phyloP scores from a whole-genome alignment of 2,797 vertebrate species.

The Eurystomus glaucurus region DNA sequence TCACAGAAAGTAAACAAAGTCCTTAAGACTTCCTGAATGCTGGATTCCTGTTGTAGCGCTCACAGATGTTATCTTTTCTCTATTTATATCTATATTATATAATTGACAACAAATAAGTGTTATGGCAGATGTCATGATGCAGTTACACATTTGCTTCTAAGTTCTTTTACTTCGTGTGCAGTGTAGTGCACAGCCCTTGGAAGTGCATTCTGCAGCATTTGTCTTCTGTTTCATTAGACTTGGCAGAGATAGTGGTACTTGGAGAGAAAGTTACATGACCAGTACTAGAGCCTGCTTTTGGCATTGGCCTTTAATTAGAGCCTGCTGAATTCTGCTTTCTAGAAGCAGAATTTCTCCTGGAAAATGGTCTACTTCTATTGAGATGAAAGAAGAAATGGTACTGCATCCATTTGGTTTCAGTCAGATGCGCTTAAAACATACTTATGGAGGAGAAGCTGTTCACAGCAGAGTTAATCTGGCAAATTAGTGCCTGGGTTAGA shows the following conservation, averaged over 20 bases:
- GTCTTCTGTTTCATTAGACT: constrained; percentile 15
- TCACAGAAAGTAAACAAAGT: not conserved
- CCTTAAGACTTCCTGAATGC: not conserved
- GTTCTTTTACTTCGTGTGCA: not conserved
- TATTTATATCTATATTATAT: not conserved
- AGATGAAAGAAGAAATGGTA: not conserved
- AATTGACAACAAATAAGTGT: not conserved
- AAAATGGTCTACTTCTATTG: not conserved
- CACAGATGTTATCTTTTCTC: constrained; percentile 12
- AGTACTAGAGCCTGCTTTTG: not conserved
- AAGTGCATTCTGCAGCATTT: not conserved
- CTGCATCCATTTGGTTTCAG: not conserved
- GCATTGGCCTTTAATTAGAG: not conserved
- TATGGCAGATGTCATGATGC: not conserved
- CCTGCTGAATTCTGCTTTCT: not conserved
- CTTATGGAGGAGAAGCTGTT: constrained; percentile 3
- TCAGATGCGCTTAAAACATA: not conserved
- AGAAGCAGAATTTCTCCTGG: not conserved
- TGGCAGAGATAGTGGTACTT: constrained; percentile 1
- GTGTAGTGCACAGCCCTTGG: not conserved
- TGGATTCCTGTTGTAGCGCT: not conserved
- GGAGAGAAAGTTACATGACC: not conserved
- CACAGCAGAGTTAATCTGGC: not conserved
- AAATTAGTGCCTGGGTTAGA: not conserved
- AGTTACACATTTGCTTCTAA: not conserved